Evolutionary conservation across 2,797 vertebrate species (phyloP), one percentile per base, ranked within the genome.

Genomic region (Acridotheres tristis): DNA sequence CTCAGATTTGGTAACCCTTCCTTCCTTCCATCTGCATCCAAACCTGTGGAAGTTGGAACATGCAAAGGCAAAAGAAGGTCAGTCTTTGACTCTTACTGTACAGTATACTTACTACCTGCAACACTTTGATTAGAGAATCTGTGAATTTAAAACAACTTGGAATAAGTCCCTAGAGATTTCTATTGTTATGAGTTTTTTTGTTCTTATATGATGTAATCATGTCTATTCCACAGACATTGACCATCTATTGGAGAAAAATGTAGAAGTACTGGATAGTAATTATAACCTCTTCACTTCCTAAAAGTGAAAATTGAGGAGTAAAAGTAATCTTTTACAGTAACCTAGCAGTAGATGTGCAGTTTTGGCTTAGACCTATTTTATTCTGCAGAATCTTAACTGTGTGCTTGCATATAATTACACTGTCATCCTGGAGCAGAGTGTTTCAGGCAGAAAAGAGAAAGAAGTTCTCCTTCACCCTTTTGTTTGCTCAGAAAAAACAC

Each of bases 11-110:
- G 98, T 98, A 66, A 96, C 98, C 29, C 29, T 20, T 32, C 90
- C 98, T 97, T 40, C 38, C 38, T 97, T 99, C 98, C 21, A 94
- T 95, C 90, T 99, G 98, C 68, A 98, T 98, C 98, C 99, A 88
- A 53, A 96, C 80, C 61, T 42, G 50, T 48, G 80, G 84, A 87
- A 90, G 43, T 0, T 40, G 50, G 57, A 69, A 54, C 72, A 34
- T 36, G 8, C 16, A 71, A 67, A 38, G 43, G 38, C 29, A 51
- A 23, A 81, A 81, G 10, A 13, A 40, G 45, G 5, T 88, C 27
- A 11, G 18, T 42, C 43, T 65, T 51, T 83, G 76, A 27, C n/a
- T 73, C 16, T 26, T 40, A 32, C 16, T 78, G 5, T 22, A 8
- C 5, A 13, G 10, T 72, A 4, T 22, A 4, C 9, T 51, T 18